phyloP scores from a whole-genome alignment of 2,113 vertebrate species.

The Desmodus rotundus region DNA sequence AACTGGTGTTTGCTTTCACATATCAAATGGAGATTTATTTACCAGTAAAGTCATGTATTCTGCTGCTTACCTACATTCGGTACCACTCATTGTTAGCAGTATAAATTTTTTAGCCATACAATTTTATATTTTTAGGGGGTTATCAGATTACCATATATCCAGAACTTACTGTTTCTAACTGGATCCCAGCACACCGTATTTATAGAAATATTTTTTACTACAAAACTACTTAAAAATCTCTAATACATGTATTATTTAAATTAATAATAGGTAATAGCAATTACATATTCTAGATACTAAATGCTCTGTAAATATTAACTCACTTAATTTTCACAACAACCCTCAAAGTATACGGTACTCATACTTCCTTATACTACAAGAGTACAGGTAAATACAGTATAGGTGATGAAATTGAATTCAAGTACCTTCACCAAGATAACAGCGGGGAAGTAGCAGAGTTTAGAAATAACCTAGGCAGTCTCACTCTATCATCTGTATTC shows the following conservation, averaged over 20 bases:
- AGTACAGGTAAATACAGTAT: not conserved
- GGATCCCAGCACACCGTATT: not conserved
- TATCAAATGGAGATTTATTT: not conserved
- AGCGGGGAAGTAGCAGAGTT: not conserved
- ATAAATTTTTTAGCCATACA: slow-evolving; percentile 6
- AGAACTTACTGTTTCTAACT: not conserved
- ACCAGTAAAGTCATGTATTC: not conserved
- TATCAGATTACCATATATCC: not conserved
- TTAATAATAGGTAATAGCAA: not conserved
- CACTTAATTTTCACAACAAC: not conserved
- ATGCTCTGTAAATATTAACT: slow-evolving; percentile 16
- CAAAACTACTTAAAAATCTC: not conserved
- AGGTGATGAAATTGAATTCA: not conserved
- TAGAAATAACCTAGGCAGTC: not conserved
- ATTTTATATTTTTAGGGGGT: not conserved
- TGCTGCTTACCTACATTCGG: not conserved
- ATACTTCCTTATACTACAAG: not conserved
- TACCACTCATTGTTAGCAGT: not conserved
- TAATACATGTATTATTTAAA: not conserved
- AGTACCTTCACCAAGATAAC: not conserved
- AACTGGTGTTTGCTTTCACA: not conserved
- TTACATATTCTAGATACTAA: not conserved
- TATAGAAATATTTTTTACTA: not conserved
- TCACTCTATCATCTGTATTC: not conserved
- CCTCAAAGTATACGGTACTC: not conserved